Evolutionary conservation across 1,140 invertebrate genomes (phyloP), one percentile per base, ranked within the genome.

Genomic region (Bactericera cockerelli): DNA sequence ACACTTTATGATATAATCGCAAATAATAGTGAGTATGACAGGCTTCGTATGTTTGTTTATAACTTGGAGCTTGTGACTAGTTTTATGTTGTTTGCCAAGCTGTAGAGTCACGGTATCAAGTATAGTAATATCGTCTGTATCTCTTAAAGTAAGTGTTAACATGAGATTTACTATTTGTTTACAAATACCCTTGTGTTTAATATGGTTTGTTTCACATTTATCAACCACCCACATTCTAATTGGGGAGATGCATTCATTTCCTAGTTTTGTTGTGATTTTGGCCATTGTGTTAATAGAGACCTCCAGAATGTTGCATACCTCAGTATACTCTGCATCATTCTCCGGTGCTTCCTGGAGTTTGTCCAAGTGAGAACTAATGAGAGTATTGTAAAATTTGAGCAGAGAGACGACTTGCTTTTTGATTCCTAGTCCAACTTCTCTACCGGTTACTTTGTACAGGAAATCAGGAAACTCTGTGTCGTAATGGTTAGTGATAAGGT

Each of bases 121-220:
- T 3, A 49, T 49, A 19, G 42, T 49, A n/a, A 49, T n/a, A 49
- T 49, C 42, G 19, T 49, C 42, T 10, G 42, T 10, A 19, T 49
- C 42, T n/a, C 42, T 49, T 49, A 22, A 19, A 6, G 22, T 22
- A 6, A 49, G 19, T 19, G 42, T 49, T 49, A 49, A 49, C 42
- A 49, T 49, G 22, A 49, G 22, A n/a, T 49, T 22, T n/a, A 49
- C 42, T 49, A 49, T 8, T 49, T 19, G 22, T 49, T 49, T 49
- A 22, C 42, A 49, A n/a, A 49, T 49, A n/a, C 22, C n/a, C 19
- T 49, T 49, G 42, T 49, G n/a, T 49, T 49, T 49, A n/a, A 49
- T 49, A 4, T 49, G 8, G 42, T 49, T 19, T 49, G 42, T 49
- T 16, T 49, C 42, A 49, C 42, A 49, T 49, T 10, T 22, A 4